Evolutionary conservation across 2,113 vertebrate genomes (phyloP).

Genomic region (Pachyramphus minor): DNA sequence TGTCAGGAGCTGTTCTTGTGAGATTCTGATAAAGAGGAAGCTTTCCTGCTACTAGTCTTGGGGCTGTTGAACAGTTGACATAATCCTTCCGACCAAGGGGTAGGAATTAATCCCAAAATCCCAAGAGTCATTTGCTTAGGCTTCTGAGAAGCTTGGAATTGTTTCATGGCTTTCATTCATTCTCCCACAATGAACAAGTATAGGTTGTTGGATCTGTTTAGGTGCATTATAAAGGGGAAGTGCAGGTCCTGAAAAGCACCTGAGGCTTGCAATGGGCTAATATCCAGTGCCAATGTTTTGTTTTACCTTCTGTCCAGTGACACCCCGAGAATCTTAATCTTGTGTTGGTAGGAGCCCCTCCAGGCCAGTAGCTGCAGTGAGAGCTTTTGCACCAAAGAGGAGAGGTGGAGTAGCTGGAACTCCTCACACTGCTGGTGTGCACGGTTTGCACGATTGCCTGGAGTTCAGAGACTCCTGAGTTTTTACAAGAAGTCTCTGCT

Average conservation of each 20-base stretch:
- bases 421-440: rapidly evolving
- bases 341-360: not conserved
- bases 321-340: not conserved
- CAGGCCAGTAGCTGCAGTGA: not conserved
- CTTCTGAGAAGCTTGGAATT: not conserved
- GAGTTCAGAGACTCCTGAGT: not conserved
- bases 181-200: not conserved
- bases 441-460: not conserved
- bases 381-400: not conserved
- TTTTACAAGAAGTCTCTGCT: not conserved
- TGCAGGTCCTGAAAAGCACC: not conserved
- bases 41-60: not conserved
- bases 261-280: not conserved
- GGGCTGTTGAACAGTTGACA: not conserved
- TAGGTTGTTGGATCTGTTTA: not conserved
- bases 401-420: not conserved
- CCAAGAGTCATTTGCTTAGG: not conserved
- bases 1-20: not conserved
- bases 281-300: rapidly evolving
- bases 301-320: not conserved
- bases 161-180: not conserved
- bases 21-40: not conserved
- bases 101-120: not conserved
- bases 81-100: not conserved
- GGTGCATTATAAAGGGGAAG: not conserved